Base-by-base conservation (phyloP, 2,797 vertebrate species). In the Gymnothorax javanicus region DNA sequence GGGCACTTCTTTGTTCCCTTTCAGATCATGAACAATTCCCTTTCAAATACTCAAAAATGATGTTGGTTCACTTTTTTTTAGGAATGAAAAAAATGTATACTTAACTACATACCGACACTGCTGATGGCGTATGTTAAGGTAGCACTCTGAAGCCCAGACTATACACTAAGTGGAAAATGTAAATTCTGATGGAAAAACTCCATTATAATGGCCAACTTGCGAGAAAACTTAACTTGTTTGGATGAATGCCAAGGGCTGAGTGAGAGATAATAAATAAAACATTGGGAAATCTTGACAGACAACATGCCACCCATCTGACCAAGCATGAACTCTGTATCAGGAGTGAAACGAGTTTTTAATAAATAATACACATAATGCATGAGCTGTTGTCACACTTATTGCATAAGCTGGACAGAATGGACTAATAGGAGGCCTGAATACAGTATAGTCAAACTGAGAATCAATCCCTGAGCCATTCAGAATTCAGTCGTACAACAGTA, bases 241-340 rank as follows among this genome's bases (percentile, higher is more conserved):
- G 25, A 27, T 71, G 69, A 67, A 67, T n/a, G 62, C 20, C 23
- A 67, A 67, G 33, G 33, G 33, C 20, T 6, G 1, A 67, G 20
- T 8, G 20, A n/a, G 60, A 62, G 17, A 62, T 62, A 7, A 62
- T 7, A n/a, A 67, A 67, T 23, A 67, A 5, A 67, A 23, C 4
- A 67, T 2, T n/a, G 62, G 62, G 23, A 25, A n/a, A 67, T 67
- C 7, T 6, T 67, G 62, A 5, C n/a, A 67, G 62, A 67, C 62
- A 71, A 33, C 69, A 71, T 71, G 69, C 27, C 27, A 75, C 33
- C 73, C 73, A 75, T 75, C 73, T 75, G 73, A 75, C 11, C 17
- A 75, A 50, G 13, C 12, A 75, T 15, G 15, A 75, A 75, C 73
- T 75, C 13, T 1, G 33, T 33, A 75, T 15, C 13, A 73, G 12